These are phyloP conservation scores for Solen grandis DNA, from an alignment of 1,140 invertebrate genomes.

Conservation along the genomic window DNA sequence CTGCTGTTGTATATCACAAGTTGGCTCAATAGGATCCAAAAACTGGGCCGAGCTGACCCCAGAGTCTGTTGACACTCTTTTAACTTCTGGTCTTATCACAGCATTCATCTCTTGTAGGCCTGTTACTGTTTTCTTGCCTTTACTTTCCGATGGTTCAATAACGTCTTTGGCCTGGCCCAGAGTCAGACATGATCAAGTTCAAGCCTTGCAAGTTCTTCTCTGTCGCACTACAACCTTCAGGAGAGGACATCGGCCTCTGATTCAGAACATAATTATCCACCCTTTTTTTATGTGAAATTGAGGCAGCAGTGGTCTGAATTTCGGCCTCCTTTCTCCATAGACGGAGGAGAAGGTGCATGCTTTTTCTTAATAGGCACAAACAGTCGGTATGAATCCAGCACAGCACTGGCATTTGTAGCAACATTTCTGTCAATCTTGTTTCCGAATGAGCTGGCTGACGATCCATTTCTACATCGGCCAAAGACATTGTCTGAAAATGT, in stretches of 20 bases:
- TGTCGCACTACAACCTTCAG: no score
- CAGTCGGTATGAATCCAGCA: conserved; percentile 17
- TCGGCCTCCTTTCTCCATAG: not conserved
- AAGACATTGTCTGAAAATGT: conserved; percentile 46
- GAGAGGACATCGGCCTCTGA: not conserved
- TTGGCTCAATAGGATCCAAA: conserved; percentile 13
- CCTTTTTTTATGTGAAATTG: not conserved
- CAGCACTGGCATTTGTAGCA: not conserved
- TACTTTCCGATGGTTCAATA: not conserved
- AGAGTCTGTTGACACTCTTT: conserved; percentile 33
- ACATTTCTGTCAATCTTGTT: not conserved
- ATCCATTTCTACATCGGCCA: conserved; percentile 26
- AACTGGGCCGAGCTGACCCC: conserved; percentile 25
- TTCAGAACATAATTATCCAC: not conserved
- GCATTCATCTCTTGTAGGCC: not conserved
- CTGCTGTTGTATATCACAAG: conserved; percentile 71
- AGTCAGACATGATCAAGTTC: not conserved
- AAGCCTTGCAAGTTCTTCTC: no score
- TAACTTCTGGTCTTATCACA: conserved; percentile 5
- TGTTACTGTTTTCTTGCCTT: not conserved
- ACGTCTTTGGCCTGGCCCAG: not conserved
- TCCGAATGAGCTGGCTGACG: not conserved
- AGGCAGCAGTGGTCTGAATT: not conserved
- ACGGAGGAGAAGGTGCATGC: conserved; percentile 9
- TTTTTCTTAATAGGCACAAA: conserved; percentile 56